These are phyloP conservation scores for Anticlea derivata DNA, from an alignment of 2,888 invertebrate genomes.

Conservation along the genomic window DNA sequence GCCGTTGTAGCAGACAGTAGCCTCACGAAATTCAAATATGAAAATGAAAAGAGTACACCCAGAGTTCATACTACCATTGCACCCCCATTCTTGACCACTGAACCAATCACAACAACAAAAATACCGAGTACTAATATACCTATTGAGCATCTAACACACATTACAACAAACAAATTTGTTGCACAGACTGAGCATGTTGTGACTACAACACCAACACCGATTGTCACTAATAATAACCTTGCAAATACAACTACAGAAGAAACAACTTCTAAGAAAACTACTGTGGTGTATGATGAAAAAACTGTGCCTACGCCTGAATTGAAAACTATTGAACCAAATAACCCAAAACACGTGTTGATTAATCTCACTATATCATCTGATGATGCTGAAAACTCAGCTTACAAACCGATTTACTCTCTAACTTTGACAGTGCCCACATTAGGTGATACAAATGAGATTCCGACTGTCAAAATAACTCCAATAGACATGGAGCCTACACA, in stretches of 20 bases:
- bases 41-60: constrained; percentile 47
- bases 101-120: constrained; percentile 37
- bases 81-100: constrained; percentile 36
- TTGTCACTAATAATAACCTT: constrained; percentile 53
- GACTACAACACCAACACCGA: constrained; percentile 50
- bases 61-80: constrained; percentile 33
- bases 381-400: constrained; percentile 65
- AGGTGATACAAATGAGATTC: constrained; percentile 76
- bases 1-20: constrained; percentile 52
- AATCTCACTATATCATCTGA: constrained; percentile 93
- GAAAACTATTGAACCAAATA: constrained; percentile 62
- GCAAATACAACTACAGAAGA: constrained; percentile 40
- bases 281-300: constrained; percentile 39
- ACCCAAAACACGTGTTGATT: constrained; percentile 88
- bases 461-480: constrained; percentile 83
- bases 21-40: constrained; percentile 62
- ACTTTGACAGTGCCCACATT: constrained; percentile 91
- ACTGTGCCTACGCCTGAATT: constrained; percentile 60
- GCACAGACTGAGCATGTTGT: constrained; percentile 59
- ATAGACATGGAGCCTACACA: constrained; percentile 69
- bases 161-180: constrained; percentile 49
- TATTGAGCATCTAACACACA: constrained; percentile 40
- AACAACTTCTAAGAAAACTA: constrained; percentile 38
- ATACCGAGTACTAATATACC: constrained; percentile 44
- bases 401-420: constrained; percentile 89